phyloP scores from a whole-genome alignment of 2,797 vertebrate genomes.

The Enteromius paludinosus region DNA sequence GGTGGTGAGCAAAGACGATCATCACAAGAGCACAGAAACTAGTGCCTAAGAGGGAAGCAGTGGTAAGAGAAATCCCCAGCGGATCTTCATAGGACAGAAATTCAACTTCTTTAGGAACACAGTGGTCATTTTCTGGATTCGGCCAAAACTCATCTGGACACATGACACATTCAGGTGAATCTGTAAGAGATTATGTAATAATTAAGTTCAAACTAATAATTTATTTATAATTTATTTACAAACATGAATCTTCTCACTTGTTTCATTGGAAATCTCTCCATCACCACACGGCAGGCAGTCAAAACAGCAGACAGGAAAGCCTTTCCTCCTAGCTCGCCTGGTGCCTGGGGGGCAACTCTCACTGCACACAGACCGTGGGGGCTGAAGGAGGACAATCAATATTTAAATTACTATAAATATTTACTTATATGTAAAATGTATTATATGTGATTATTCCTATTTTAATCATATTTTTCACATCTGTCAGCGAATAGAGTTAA shows the following conservation, averaged over 20 bases:
- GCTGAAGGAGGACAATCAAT: neutral
- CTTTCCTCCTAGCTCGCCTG: slow-evolving; percentile 50
- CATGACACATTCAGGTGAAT: slow-evolving; percentile 40
- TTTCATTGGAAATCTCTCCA: slow-evolving; percentile 65
- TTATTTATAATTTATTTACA: too few relatives aligned
- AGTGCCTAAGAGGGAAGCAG: slow-evolving; percentile 20
- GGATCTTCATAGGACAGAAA: slow-evolving; percentile 23
- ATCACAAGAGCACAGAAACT: slow-evolving; percentile 35
- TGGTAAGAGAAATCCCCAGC: slow-evolving; percentile 5
- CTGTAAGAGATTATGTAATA: neutral
- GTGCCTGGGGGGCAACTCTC: slow-evolving; percentile 56
- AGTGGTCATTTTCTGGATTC: slow-evolving; percentile 10
- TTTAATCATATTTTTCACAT: neutral
- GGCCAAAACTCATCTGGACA: slow-evolving; percentile 55
- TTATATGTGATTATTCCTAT: neutral
- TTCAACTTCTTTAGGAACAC: slow-evolving; percentile 31
- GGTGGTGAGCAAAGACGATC: slow-evolving; percentile 35
- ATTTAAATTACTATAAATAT: neutral
- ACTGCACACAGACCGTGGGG: slow-evolving; percentile 56
- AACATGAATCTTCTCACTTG: slow-evolving; percentile 54
- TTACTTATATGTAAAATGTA: neutral
- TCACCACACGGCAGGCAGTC: slow-evolving; percentile 61
- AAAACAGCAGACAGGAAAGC: slow-evolving; percentile 55
- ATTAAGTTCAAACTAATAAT: too few relatives aligned
- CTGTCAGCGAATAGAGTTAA: neutral